Base-by-base conservation (phyloP, 1,140 invertebrate species). In the Belonocnema kinseyi region DNA sequence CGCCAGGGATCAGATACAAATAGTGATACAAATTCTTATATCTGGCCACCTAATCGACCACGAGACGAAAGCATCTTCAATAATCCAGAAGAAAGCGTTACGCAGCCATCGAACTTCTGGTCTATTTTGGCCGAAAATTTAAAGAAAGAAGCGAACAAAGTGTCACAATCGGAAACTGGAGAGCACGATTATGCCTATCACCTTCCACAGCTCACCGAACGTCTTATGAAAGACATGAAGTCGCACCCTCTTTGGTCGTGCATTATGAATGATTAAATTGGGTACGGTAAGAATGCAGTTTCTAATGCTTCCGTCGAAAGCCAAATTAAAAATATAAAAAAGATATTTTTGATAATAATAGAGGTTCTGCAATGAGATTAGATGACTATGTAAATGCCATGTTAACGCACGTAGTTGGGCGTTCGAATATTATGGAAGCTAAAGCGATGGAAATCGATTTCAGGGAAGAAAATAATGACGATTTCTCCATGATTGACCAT, bases 1-100 rank as follows among this genome's bases (percentile, higher is more conserved):
- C n/a, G n/a, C n/a, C n/a, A n/a, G n/a, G n/a, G n/a, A 14, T 5
- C 8, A 46, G 40, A n/a, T 66, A 13, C 81, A 83, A 16, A 50
- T 84, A n/a, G 72, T 83, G 8, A 46, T 26, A 26, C 21, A 26
- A 26, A 26, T 26, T 3, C 21, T 3, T 1, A 26, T 1, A 26
- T 26, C 3, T 26, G 21, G 21, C 21, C 21, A 26, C 21, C 21
- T 26, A 26, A 26, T 3, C 21, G 21, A 2, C 21, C 21, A 26
- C 21, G 3, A 26, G 21, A 26, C 21, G 21, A 26, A 26, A 26
- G 21, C 21, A 26, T 26, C 21, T 26, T 26, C 21, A 26, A 1
- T 26, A 26, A 26, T 26, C 1, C 1, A 26, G 21, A 26, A 26
- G 21, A 26, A 26, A 26, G 3, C 21, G 21, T 26, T 26, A 26